Percentiles rank a stretch among this genome's conserved stretches.
phyloP scores from a whole-genome alignment of 2,888 invertebrate species.

The Acleris holmiana region DNA sequence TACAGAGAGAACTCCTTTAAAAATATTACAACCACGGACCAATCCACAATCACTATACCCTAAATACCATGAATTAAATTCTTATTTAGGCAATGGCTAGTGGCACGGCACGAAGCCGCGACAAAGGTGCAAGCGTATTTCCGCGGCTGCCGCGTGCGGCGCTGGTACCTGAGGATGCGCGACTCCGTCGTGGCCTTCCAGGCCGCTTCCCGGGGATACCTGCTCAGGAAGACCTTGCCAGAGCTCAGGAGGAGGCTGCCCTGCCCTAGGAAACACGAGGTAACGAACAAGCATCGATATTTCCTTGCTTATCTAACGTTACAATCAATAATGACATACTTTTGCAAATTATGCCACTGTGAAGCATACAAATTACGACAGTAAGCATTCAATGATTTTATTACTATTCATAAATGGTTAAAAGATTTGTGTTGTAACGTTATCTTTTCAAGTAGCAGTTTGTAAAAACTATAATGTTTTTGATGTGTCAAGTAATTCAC shows the following conservation, averaged over 20 bases:
- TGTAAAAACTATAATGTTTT: background rate
- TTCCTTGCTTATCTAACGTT: too few relatives aligned
- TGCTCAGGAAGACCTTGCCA: slow-evolving; percentile 83
- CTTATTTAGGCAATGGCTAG: slow-evolving; percentile 72
- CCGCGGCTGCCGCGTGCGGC: slow-evolving; percentile 87
- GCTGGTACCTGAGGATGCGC: slow-evolving; percentile 87
- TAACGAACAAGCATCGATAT: slow-evolving; percentile 24
- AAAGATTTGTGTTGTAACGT: background rate
- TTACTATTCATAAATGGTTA: background rate
- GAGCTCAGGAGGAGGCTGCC: slow-evolving; percentile 61
- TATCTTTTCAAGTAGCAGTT: background rate
- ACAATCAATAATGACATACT: too few relatives aligned
- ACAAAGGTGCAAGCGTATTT: slow-evolving; percentile 91
- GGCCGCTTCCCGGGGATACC: slow-evolving; percentile 88
- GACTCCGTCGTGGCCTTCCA: slow-evolving; percentile 87
- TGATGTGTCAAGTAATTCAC: slow-evolving; percentile 7
- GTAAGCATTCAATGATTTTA: too few relatives aligned
- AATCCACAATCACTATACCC: too few relatives aligned
- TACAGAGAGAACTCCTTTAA: too few relatives aligned
- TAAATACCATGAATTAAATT: background rate
- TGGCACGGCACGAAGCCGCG: slow-evolving; percentile 83
- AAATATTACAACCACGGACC: too few relatives aligned
- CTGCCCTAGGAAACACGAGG: slow-evolving; percentile 47
- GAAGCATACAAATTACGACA: too few relatives aligned
- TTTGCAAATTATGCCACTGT: too few relatives aligned